phyloP scores from a whole-genome alignment of 2,797 vertebrate genomes.

The Lagodon rhomboides region DNA sequence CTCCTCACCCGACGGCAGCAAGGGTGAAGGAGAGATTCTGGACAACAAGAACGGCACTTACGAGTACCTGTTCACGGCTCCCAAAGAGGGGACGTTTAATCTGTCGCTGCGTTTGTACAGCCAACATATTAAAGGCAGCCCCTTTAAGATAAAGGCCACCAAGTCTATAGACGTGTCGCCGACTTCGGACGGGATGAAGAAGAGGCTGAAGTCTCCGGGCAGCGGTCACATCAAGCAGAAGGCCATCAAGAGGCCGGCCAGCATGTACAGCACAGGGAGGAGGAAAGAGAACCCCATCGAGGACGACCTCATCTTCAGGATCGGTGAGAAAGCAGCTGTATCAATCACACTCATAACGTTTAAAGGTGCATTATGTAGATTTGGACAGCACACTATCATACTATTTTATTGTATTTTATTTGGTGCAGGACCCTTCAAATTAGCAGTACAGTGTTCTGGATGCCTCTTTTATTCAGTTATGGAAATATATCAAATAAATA shows the following conservation, averaged over 20 bases:
- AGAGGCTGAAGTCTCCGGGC: constrained; percentile 94
- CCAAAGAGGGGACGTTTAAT: constrained; percentile 93
- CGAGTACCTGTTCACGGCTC: constrained; percentile 92
- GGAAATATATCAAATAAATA: too few species aligned
- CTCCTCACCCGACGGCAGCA: constrained; percentile 89
- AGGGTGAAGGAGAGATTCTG: constrained; percentile 89
- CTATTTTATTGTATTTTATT: too few species aligned
- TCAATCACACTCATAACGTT: too few species aligned
- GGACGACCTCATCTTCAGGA: constrained; percentile 95
- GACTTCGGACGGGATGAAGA: constrained; percentile 90
- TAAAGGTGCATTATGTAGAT: not conserved
- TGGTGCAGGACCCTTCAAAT: too few species aligned
- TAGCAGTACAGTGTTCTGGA: too few species aligned
- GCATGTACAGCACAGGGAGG: constrained; percentile 97
- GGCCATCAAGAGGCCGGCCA: constrained; percentile 94
- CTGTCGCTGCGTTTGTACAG: constrained; percentile 93
- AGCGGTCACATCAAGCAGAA: constrained; percentile 95
- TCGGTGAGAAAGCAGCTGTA: constrained; percentile 89
- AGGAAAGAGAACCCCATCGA: constrained; percentile 97
- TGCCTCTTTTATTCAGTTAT: too few species aligned
- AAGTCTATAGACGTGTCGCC: constrained; percentile 91
- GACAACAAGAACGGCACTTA: constrained; percentile 99
- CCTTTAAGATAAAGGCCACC: constrained; percentile 93
- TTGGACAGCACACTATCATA: too few species aligned
- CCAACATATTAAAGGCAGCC: constrained; percentile 96